Evolutionary conservation across 2,113 vertebrate genomes (phyloP).

Genomic region (Cichladusa arquata): DNA sequence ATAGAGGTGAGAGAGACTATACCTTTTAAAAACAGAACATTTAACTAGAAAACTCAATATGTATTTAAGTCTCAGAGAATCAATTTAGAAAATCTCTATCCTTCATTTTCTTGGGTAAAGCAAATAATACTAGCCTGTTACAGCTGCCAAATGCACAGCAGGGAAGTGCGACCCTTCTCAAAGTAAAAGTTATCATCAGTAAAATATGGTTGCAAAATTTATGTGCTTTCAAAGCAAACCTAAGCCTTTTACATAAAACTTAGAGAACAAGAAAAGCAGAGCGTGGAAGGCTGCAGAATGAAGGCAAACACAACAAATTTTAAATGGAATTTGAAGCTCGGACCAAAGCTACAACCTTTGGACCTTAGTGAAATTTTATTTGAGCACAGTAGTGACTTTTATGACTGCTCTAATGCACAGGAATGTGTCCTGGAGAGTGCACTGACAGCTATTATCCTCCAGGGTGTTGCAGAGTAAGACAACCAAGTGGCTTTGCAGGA

Average conservation of each 20-base stretch:
- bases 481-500: background rate
- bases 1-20: background rate
- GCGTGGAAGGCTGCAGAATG: background rate
- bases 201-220: background rate
- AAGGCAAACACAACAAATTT: background rate
- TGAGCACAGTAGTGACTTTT: background rate
- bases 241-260: background rate
- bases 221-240: background rate
- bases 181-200: background rate
- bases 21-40: background rate
- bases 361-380: background rate
- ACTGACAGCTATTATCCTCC: background rate
- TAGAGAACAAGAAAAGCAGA: background rate
- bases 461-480: background rate
- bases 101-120: background rate
- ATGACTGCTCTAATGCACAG: background rate
- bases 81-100: background rate
- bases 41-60: background rate
- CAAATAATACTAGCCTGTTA: background rate
- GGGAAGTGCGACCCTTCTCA: background rate
- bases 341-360: background rate
- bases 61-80: background rate
- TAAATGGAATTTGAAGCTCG: background rate
- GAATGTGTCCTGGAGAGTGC: background rate
- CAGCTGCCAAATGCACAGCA: background rate